Conservation (phyloP, 2,113 vertebrate species). For the Gila orcuttii region DNA sequence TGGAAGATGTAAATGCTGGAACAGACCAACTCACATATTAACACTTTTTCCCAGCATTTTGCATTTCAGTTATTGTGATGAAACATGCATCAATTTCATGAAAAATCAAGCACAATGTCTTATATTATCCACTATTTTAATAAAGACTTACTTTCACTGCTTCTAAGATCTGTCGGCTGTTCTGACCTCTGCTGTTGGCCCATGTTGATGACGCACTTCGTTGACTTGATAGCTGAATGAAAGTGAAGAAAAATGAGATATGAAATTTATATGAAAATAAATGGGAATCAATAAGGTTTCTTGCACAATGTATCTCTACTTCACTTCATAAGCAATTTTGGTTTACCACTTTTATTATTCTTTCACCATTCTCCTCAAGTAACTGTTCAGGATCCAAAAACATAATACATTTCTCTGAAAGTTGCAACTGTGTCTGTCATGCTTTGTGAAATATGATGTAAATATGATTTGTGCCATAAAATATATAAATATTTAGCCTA, state of each 20-base stretch:
- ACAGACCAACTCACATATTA: background rate
- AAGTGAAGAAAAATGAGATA: background rate
- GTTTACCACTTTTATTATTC: too few species aligned
- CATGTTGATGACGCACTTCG: slow-evolving; percentile 71
- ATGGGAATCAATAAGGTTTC: too few species aligned
- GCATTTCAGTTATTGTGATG: background rate
- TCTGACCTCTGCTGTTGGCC: slow-evolving; percentile 67
- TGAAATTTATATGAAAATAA: background rate
- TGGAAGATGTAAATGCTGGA: slow-evolving; percentile 78
- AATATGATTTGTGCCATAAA: too few species aligned
- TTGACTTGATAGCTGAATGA: slow-evolving; percentile 66
- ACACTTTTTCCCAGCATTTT: background rate
- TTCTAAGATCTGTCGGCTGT: slow-evolving; percentile 76
- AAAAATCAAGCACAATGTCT: background rate
- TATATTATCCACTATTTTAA: background rate
- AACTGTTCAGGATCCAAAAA: too few species aligned
- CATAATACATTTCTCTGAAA: too few species aligned
- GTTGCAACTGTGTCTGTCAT: too few species aligned
- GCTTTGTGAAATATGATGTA: too few species aligned
- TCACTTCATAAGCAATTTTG: too few species aligned
- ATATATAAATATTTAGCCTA: too few species aligned
- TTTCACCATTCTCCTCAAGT: too few species aligned
- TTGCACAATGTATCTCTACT: too few species aligned
- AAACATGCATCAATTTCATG: background rate
- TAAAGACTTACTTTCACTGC: slow-evolving; percentile 73